Evolutionary conservation across 2,888 invertebrate species (phyloP).

Genomic region (Agrochola lota): DNA sequence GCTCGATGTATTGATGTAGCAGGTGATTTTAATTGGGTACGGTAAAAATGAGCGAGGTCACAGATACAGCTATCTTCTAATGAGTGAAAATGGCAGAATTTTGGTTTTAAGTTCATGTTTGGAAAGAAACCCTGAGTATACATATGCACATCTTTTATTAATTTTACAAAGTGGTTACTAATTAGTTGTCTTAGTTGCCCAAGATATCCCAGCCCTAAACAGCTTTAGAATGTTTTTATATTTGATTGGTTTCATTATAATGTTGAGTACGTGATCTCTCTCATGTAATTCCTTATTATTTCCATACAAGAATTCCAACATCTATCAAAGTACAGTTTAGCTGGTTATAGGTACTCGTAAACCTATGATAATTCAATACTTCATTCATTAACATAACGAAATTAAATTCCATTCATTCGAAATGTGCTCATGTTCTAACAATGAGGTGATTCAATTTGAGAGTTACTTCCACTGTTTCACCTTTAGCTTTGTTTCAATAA

Average conservation of each 20-base stretch:
- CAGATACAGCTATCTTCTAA: slow-evolving; percentile 9
- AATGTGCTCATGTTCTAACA: background rate
- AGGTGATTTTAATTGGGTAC: slow-evolving; percentile 49
- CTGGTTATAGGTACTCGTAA: background rate
- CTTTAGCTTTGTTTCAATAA: slow-evolving; percentile 23
- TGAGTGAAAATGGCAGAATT: background rate
- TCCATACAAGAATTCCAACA: background rate
- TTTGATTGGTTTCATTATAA: background rate
- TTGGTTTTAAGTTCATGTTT: background rate
- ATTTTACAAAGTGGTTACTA: background rate
- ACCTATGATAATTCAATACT: background rate
- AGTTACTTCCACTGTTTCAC: slow-evolving; percentile 1
- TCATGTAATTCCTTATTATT: background rate
- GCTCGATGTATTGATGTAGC: slow-evolving; percentile 38
- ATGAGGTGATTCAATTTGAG: slow-evolving; percentile 4
- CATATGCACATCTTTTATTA: background rate
- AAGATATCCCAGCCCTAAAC: too few species aligned
- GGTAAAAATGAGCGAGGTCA: slow-evolving; percentile 29
- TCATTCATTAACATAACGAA: background rate
- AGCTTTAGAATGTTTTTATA: background rate
- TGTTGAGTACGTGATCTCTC: slow-evolving; percentile 13
- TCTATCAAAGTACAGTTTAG: background rate
- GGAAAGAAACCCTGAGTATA: background rate
- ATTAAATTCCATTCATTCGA: slow-evolving; percentile 6
- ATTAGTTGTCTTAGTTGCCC: background rate